Conservation (phyloP, 2,888 invertebrate genomes). For the Cantharis flavilabris region DNA sequence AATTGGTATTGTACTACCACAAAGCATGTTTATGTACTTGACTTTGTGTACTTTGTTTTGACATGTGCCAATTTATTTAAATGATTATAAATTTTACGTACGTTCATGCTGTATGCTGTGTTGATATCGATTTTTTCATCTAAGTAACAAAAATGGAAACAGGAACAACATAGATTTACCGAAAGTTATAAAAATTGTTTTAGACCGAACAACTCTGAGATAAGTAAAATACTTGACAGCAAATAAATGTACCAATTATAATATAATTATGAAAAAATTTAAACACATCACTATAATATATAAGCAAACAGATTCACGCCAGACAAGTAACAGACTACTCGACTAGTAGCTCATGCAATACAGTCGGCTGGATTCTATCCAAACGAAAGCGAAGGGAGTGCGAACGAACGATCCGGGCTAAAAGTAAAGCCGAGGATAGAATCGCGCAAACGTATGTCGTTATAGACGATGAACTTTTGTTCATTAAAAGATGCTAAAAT, state of each 20-base stretch:
- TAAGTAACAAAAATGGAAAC: slow-evolving; percentile 17
- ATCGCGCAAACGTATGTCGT: slow-evolving; percentile 36
- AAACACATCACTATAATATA: slow-evolving; percentile 30
- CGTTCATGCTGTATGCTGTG: slow-evolving; percentile 31
- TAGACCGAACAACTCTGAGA: slow-evolving; percentile 4
- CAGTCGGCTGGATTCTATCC: slow-evolving; percentile 36
- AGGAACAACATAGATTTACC: slow-evolving; percentile 11
- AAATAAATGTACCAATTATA: slow-evolving; percentile 1
- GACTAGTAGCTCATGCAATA: slow-evolving; percentile 28
- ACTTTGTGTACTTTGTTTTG: slow-evolving; percentile 9
- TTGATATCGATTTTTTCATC: slow-evolving; percentile 29
- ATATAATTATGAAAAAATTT: slow-evolving; percentile 5
- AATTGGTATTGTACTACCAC: not conserved
- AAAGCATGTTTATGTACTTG: not conserved
- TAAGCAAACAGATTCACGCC: slow-evolving; percentile 25
- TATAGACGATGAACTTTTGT: slow-evolving; percentile 37
- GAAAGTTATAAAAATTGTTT: slow-evolving; percentile 8
- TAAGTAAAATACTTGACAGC: slow-evolving; percentile 8
- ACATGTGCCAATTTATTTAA: slow-evolving; percentile 12
- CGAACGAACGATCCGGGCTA: slow-evolving; percentile 36
- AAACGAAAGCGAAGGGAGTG: slow-evolving; percentile 41
- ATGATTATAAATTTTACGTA: slow-evolving; percentile 25
- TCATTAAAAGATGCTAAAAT: slow-evolving; percentile 34
- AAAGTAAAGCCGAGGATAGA: slow-evolving; percentile 38
- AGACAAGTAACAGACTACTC: slow-evolving; percentile 31